Conservation (phyloP, 2,888 invertebrate species). For the Leucania comma region DNA sequence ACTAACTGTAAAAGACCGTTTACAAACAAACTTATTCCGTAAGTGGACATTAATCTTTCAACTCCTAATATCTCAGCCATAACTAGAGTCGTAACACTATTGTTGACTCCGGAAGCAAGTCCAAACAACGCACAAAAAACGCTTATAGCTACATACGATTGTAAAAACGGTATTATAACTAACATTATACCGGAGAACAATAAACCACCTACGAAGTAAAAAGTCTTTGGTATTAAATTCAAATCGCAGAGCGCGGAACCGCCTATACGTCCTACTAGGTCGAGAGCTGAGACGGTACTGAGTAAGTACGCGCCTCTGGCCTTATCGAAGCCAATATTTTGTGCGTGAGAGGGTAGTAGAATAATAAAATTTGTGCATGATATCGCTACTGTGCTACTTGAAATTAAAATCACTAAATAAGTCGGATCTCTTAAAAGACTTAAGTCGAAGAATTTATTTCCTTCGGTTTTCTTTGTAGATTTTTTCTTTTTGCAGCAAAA, state of each 20-base stretch:
- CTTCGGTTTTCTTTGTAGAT: constrained; percentile 74
- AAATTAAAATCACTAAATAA: constrained; percentile 95
- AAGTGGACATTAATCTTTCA: constrained; percentile 95
- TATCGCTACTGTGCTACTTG: constrained; percentile 96
- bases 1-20: constrained; percentile 95
- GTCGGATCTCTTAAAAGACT: constrained; percentile 93
- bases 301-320: constrained; percentile 93
- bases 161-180: constrained; percentile 92
- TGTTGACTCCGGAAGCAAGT: constrained; percentile 95
- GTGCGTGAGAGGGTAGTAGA: constrained; percentile 94
- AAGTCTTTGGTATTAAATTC: constrained; percentile 94
- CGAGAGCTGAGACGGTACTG: constrained; percentile 95
- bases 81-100: constrained; percentile 96
- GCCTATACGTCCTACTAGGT: constrained; percentile 95
- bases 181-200: constrained; percentile 95
- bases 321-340: constrained; percentile 93
- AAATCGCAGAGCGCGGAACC: constrained; percentile 96
- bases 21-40: constrained; percentile 96
- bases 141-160: constrained; percentile 92
- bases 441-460: constrained; percentile 94
- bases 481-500: constrained; percentile 81
- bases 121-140: constrained; percentile 95
- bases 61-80: constrained; percentile 97
- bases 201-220: constrained; percentile 95
- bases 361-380: constrained; percentile 97